Evolutionary conservation across 1,140 invertebrate species (phyloP).

Genomic region (Zophobas atratus): DNA sequence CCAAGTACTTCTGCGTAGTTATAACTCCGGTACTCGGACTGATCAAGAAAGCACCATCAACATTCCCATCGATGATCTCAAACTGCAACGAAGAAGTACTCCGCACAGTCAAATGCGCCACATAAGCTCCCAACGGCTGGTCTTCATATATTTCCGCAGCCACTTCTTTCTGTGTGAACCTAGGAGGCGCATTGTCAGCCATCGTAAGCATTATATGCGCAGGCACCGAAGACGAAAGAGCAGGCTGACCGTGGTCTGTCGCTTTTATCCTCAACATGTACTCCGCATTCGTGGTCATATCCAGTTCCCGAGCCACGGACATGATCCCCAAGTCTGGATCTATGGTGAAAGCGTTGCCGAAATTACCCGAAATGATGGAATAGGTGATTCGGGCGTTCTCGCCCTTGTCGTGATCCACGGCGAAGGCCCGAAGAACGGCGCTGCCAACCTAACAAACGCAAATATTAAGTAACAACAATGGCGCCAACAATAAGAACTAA

Average conservation of each 20-base stretch:
- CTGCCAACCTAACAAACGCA: slow-evolving; percentile 71
- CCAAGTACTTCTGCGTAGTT: slow-evolving; percentile 80
- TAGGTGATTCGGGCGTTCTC: slow-evolving; percentile 86
- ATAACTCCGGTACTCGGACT: slow-evolving; percentile 90
- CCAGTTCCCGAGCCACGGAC: slow-evolving; percentile 81
- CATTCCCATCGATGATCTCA: slow-evolving; percentile 86
- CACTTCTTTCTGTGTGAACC: slow-evolving; percentile 76
- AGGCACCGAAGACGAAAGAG: slow-evolving; percentile 82
- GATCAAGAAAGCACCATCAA: slow-evolving; percentile 82
- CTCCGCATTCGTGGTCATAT: slow-evolving; percentile 79
- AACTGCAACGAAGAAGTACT: slow-evolving; percentile 87
- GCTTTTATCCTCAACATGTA: slow-evolving; percentile 89
- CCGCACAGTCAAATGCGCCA: slow-evolving; percentile 83
- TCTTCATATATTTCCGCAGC: slow-evolving; percentile 90
- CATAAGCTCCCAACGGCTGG: slow-evolving; percentile 81
- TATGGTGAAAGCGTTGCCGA: slow-evolving; percentile 87
- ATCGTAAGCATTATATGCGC: slow-evolving; percentile 91
- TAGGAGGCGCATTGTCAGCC: slow-evolving; percentile 90
- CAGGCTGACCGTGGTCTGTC: slow-evolving; percentile 83
- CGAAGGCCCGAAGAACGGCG: slow-evolving; percentile 80
- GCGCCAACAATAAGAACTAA: no score
- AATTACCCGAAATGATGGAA: slow-evolving; percentile 87
- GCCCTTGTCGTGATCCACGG: slow-evolving; percentile 87
- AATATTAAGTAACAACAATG: no score
- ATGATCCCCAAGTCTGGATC: slow-evolving; percentile 85